Conservation (phyloP, 2,888 invertebrate genomes). For the Nephrotoma guestfalica region DNA sequence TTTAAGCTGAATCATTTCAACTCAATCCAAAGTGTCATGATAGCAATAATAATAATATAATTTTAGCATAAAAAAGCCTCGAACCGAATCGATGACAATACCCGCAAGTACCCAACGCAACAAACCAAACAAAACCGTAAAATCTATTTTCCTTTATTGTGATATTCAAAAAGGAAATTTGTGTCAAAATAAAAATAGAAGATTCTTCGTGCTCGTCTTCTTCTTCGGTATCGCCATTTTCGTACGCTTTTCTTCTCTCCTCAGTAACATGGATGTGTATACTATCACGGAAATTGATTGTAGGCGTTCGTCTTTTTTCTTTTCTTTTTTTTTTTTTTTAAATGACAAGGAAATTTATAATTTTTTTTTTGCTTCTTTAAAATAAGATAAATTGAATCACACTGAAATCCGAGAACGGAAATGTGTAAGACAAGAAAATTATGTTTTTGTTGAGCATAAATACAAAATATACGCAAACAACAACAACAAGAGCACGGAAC, state of each 20-base stretch:
- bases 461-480: neutral
- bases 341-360: neutral
- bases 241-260: no score
- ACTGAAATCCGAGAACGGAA: neutral
- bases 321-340: neutral
- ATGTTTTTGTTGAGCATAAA: neutral
- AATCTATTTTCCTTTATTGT: neutral
- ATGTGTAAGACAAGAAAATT: neutral
- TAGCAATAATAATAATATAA: neutral
- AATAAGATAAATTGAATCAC: neutral
- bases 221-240: neutral
- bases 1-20: neutral
- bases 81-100: neutral
- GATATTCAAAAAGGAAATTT: neutral
- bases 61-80: neutral
- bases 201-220: neutral
- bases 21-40: neutral
- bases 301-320: neutral
- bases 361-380: neutral
- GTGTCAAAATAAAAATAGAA: neutral
- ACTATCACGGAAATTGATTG: neutral
- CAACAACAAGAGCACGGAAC: neutral
- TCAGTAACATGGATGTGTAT: neutral
- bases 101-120: neutral
- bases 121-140: neutral